Evolutionary conservation across 2,797 vertebrate species (phyloP).

Genomic region (Halcyon chelicuti): DNA sequence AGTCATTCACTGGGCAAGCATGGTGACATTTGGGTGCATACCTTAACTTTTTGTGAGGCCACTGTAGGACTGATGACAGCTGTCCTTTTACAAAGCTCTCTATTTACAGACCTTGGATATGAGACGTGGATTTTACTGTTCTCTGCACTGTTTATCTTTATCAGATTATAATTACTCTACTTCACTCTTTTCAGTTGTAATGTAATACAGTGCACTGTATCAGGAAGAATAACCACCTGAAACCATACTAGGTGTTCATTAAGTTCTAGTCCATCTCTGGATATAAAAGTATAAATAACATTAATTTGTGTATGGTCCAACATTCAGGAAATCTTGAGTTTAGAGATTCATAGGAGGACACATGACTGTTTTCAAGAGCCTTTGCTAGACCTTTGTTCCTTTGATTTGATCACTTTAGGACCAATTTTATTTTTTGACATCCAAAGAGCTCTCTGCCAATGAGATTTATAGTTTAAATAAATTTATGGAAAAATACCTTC

Average conservation of each 20-base stretch:
- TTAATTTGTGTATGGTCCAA: neutral
- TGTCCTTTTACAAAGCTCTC: constrained; percentile 13
- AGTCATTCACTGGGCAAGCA: neutral
- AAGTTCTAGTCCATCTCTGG: neutral
- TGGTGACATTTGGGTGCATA: constrained; percentile 12
- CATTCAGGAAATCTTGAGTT: neutral
- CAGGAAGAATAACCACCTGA: neutral
- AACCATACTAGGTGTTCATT: neutral
- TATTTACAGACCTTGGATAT: neutral
- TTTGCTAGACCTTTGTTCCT: neutral
- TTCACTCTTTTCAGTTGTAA: neutral
- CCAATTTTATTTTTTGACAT: neutral
- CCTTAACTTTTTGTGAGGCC: neutral
- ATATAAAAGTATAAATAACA: neutral
- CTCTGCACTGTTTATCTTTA: neutral
- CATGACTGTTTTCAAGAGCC: neutral
- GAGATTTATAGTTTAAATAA: neutral
- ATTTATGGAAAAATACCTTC: neutral
- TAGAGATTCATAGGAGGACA: neutral
- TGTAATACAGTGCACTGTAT: neutral
- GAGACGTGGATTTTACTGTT: neutral
- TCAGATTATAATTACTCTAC: neutral
- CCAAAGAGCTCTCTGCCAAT: neutral
- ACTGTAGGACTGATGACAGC: neutral
- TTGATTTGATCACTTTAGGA: neutral